These are phyloP conservation scores for Coilia nasus DNA, from an alignment of 2,797 vertebrate genomes.

Conservation along the genomic window DNA sequence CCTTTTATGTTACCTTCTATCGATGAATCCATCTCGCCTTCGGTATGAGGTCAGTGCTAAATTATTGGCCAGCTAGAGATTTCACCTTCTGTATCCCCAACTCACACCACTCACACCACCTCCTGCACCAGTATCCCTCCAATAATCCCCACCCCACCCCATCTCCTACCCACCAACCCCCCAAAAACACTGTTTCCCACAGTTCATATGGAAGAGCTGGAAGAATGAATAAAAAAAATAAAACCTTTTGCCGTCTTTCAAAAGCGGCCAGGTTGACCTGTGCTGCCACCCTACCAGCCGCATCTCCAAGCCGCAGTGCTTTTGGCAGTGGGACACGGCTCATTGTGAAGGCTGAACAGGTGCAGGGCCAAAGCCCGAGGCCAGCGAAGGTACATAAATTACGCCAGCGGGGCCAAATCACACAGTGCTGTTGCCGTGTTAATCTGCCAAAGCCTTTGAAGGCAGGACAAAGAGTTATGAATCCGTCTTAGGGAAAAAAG, in stretches of 20 bases:
- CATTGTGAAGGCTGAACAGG: constrained; percentile 71
- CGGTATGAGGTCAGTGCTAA: constrained; percentile 52
- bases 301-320: constrained; percentile 48
- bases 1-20: constrained; percentile 69
- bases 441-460: constrained; percentile 75
- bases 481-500: constrained; percentile 44
- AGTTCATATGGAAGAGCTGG: constrained; percentile 50
- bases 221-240: constrained; percentile 42
- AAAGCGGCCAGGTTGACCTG: constrained; percentile 51
- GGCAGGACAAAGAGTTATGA: constrained; percentile 66
- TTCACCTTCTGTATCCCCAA: constrained; percentile 40
- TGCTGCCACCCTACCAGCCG: constrained; percentile 46
- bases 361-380: constrained; percentile 65
- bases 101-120: neutral
- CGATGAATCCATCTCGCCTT: constrained; percentile 68
- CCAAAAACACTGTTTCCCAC: constrained; percentile 19
- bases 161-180: neutral
- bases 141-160: constrained; percentile 40
- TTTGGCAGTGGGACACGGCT: constrained; percentile 59
- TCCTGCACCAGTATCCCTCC: neutral
- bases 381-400: constrained; percentile 73
- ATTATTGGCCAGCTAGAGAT: constrained; percentile 66
- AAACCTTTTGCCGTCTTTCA: constrained; percentile 43
- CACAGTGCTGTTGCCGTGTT: constrained; percentile 65
- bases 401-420: constrained; percentile 62